Evolutionary conservation across 2,113 vertebrate species (phyloP).

Genomic region (Progne subis): DNA sequence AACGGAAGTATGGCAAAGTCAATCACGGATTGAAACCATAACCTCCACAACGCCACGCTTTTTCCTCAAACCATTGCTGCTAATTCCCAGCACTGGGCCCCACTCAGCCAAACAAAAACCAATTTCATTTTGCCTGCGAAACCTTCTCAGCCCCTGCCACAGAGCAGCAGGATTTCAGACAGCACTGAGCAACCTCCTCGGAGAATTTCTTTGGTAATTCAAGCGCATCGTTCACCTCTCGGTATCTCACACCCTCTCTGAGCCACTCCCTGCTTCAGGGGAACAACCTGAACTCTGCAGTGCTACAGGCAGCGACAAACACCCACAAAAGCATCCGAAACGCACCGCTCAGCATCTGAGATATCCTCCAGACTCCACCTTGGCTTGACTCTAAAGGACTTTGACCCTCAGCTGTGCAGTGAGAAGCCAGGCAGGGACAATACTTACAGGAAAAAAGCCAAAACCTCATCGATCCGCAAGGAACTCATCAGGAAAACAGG

Average conservation of each 20-base stretch:
- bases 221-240: neutral
- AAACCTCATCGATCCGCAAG: neutral
- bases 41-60: fast-evolving
- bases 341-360: fast-evolving
- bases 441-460: neutral
- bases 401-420: neutral
- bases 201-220: neutral
- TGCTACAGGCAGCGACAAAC: neutral
- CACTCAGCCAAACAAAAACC: fast-evolving
- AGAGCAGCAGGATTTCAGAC: neutral
- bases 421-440: neutral
- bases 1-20: fast-evolving
- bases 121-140: neutral
- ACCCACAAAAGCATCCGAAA: neutral
- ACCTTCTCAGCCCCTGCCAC: neutral
- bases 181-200: fast-evolving
- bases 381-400: neutral
- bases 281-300: neutral
- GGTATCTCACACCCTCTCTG: neutral
- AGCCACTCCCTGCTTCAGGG: neutral
- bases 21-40: fast-evolving
- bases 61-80: fast-evolving
- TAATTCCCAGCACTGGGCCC: neutral
- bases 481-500: neutral
- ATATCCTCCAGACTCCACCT: fast-evolving